These are phyloP conservation scores for Hyperopisus bebe DNA, from an alignment of 2,113 vertebrate species.

Conservation along the genomic window DNA sequence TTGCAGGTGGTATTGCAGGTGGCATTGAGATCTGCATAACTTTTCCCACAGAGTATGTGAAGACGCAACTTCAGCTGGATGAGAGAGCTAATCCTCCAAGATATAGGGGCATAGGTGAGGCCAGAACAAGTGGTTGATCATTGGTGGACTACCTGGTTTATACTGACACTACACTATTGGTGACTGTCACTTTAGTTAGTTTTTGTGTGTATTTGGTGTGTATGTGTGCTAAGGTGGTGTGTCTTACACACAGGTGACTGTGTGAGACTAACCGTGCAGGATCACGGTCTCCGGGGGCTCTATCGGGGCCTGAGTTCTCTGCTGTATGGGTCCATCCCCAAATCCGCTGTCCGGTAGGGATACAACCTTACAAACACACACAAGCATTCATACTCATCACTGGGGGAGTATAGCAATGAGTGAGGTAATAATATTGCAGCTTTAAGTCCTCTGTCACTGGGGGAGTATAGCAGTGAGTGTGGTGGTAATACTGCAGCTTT, in stretches of 20 bases:
- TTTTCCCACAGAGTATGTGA: constrained; percentile 71
- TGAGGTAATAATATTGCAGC: not conserved
- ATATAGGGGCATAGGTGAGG: constrained; percentile 61
- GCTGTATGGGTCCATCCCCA: constrained; percentile 69
- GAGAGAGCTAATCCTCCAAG: constrained; percentile 57
- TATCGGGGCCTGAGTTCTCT: constrained; percentile 69
- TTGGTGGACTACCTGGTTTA: not conserved
- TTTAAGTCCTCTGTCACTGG: not conserved
- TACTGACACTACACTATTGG: not conserved
- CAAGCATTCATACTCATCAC: not conserved
- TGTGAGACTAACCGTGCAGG: constrained; percentile 64
- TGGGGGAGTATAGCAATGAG: not conserved
- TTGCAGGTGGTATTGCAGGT: constrained; percentile 58
- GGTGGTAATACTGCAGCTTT: not conserved
- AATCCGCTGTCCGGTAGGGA: constrained; percentile 65
- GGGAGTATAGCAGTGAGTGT: not conserved
- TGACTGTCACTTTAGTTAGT: not conserved
- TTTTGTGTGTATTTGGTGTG: not conserved
- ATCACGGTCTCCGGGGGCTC: constrained; percentile 62
- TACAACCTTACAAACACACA: not conserved
- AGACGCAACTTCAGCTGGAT: constrained; percentile 68
- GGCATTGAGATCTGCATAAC: constrained; percentile 66
- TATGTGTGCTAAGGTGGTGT: constrained; percentile 15
- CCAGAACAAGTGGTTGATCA: not conserved
- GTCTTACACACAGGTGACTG: constrained; percentile 54